These are phyloP conservation scores for Tauraco hartlaubi DNA, from an alignment of 2,797 vertebrate species.

Conservation along the genomic window DNA sequence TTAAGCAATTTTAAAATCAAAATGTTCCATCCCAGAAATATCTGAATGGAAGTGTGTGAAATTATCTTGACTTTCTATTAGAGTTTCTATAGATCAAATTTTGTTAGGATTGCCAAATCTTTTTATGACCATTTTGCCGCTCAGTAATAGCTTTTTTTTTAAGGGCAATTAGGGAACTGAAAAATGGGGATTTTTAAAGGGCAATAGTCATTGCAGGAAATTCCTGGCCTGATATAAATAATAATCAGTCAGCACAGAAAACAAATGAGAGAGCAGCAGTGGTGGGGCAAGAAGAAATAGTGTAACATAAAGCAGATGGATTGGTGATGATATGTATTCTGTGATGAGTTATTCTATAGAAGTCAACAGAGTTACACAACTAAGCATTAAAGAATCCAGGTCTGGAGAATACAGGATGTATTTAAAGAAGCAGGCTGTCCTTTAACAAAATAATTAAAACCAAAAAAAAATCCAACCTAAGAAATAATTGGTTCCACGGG, in stretches of 20 bases:
- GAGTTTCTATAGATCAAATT: constrained; percentile 1
- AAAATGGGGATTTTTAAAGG: constrained; percentile 30
- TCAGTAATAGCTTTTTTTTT: constrained; percentile 1
- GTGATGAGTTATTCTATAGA: neutral
- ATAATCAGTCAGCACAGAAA: neutral
- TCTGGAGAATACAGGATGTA: neutral
- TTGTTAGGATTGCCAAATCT: neutral
- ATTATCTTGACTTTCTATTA: neutral
- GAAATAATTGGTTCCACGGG: neutral
- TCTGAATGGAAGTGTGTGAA: neutral
- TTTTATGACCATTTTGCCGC: neutral
- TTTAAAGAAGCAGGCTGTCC: neutral
- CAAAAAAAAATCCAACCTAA: neutral
- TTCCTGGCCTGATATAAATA: constrained; percentile 12
- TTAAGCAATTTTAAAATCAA: neutral
- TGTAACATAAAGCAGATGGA: neutral
- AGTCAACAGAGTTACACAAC: neutral
- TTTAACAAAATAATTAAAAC: neutral
- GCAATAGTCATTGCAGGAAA: constrained; percentile 32
- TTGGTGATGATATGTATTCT: neutral
- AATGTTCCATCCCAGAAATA: neutral
- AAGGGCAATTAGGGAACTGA: constrained; percentile 13
- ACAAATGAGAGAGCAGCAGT: neutral
- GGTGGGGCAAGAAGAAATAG: neutral
- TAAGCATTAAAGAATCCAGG: neutral